These are phyloP conservation scores for Drosophila burlai DNA, from an alignment of 1,140 invertebrate genomes.

Conservation along the genomic window DNA sequence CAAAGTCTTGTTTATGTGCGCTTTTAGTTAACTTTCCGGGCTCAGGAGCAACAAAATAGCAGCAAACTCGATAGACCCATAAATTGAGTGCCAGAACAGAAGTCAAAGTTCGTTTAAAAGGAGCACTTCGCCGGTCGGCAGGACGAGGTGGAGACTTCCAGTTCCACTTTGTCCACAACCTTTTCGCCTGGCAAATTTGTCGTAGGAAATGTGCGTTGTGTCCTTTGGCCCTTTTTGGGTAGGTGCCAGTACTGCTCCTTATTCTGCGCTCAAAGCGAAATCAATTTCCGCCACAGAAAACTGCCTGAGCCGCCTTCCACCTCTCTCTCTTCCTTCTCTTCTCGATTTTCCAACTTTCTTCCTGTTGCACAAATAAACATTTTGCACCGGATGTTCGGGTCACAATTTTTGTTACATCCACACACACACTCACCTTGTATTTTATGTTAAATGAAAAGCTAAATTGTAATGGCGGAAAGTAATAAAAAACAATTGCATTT, in stretches of 20 bases:
- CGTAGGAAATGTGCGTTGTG: constrained; percentile 79
- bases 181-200: constrained; percentile 74
- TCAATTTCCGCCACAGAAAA: constrained; percentile 73
- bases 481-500: constrained; percentile 22
- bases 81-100: constrained; percentile 75
- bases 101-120: constrained; percentile 79
- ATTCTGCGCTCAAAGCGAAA: constrained; percentile 71
- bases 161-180: constrained; percentile 40
- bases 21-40: constrained; percentile 72
- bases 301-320: constrained; percentile 33
- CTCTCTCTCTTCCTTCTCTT: neutral
- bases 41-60: constrained; percentile 6
- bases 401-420: constrained; percentile 55
- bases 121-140: constrained; percentile 26
- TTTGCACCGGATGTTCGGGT: constrained; percentile 79
- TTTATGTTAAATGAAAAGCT: constrained; percentile 23
- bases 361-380: constrained; percentile 82
- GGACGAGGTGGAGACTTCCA: neutral
- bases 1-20: constrained; percentile 75
- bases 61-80: constrained; percentile 78
- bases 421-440: constrained; percentile 8
- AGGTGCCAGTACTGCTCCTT: constrained; percentile 58
- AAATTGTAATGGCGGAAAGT: constrained; percentile 8
- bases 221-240: constrained; percentile 50
- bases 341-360: constrained; percentile 59